These are phyloP conservation scores for Alaudala cheleensis DNA, from an alignment of 2,113 vertebrate species.

Conservation along the genomic window DNA sequence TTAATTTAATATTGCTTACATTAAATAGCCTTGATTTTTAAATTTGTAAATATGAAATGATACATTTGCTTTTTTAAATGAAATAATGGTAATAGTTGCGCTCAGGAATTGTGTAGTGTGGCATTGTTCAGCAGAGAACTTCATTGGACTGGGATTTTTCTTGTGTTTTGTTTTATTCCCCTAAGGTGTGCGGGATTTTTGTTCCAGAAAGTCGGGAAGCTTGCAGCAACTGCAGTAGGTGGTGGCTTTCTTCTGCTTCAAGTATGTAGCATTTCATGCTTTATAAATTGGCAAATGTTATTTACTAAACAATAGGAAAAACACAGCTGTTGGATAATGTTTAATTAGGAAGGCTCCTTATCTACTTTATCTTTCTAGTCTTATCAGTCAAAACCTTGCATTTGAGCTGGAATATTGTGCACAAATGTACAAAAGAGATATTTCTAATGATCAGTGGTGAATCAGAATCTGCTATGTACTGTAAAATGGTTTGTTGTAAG, in stretches of 20 bases:
- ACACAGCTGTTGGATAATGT: constrained; percentile 23
- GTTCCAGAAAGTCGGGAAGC: constrained; percentile 96
- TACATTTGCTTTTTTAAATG: not conserved
- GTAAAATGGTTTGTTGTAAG: not conserved
- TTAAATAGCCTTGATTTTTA: not conserved
- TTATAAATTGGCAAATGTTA: constrained; percentile 53
- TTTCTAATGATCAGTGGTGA: not conserved
- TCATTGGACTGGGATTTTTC: constrained; percentile 32
- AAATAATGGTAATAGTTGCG: not conserved
- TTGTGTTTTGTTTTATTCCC: constrained; percentile 46
- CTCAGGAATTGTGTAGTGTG: not conserved
- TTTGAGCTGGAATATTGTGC: not conserved
- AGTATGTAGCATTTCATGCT: constrained; percentile 75
- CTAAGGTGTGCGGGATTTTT: constrained; percentile 96
- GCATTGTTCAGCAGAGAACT: constrained; percentile 12
- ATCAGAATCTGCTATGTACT: not conserved
- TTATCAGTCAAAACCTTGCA: not conserved
- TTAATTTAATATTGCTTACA: not conserved
- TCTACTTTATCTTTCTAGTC: not conserved
- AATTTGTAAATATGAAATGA: not conserved
- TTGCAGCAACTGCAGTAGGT: constrained; percentile 93
- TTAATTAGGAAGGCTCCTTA: constrained; percentile 6
- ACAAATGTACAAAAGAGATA: not conserved
- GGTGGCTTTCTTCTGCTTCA: constrained; percentile 95
- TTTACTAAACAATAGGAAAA: constrained; percentile 55